phyloP scores from a whole-genome alignment of 1,140 invertebrate genomes.

The Psix sp. region DNA sequence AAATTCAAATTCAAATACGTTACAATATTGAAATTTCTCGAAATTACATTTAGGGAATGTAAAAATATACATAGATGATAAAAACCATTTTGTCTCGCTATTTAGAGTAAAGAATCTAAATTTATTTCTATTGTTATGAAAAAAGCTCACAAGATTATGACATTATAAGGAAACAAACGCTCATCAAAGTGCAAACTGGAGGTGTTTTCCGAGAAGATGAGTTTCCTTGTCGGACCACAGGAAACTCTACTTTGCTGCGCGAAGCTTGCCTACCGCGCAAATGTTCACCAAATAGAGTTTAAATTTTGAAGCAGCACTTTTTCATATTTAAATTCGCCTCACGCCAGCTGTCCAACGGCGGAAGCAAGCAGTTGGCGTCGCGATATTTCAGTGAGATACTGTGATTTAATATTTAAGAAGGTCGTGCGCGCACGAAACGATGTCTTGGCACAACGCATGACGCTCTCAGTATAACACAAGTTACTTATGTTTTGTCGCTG shows the following conservation, averaged over 20 bases:
- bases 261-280: conserved; percentile 39
- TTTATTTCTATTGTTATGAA: conserved; percentile 29
- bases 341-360: conserved; percentile 57
- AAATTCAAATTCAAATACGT: too few species aligned
- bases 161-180: conserved; percentile 52
- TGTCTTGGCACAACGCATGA: conserved; percentile 55
- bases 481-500: conserved; percentile 51
- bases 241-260: conserved; percentile 47
- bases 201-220: conserved; percentile 43
- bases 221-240: conserved; percentile 42
- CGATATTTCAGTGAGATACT: conserved; percentile 57
- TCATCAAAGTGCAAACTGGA: conserved; percentile 27
- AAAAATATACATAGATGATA: too few species aligned
- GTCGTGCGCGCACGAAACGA: conserved; percentile 54
- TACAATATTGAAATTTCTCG: too few species aligned
- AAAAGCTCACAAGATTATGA: conserved; percentile 39
- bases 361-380: conserved; percentile 51
- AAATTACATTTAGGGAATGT: too few species aligned
- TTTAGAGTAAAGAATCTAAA: too few species aligned
- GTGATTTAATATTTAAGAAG: conserved; percentile 62
- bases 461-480: conserved; percentile 48
- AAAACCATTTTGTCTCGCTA: too few species aligned
- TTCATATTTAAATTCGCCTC: conserved; percentile 68
- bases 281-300: conserved; percentile 59
- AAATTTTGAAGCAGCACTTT: conserved; percentile 64